Conservation (phyloP, 2,888 invertebrate species). For the Beris morrisii region DNA sequence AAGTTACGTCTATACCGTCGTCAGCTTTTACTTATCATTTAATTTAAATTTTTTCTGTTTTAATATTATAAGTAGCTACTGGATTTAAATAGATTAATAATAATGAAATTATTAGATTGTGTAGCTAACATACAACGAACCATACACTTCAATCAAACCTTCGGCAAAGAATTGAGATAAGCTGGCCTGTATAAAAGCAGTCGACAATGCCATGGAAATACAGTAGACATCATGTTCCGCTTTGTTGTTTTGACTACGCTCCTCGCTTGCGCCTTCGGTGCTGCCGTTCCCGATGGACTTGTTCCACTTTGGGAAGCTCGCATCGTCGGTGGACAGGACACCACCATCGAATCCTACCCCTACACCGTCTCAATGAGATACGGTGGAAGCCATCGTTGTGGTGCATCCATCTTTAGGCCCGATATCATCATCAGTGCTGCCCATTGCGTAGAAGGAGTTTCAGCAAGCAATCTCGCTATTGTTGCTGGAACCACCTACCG, state of each 20-base stretch:
- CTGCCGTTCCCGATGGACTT: background rate
- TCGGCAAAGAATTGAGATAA: background rate
- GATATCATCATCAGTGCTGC: slow-evolving; percentile 46
- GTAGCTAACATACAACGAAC: no score
- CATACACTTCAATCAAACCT: no score
- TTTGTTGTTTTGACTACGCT: slow-evolving; percentile 40
- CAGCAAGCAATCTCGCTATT: slow-evolving; percentile 42
- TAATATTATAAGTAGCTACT: no score
- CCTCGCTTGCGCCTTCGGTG: slow-evolving; percentile 43
- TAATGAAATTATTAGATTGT: no score
- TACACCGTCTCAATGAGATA: slow-evolving; percentile 49
- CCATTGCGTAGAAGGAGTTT: slow-evolving; percentile 44
- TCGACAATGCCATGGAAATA: background rate
- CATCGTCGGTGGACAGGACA: slow-evolving; percentile 39
- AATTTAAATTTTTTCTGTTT: no score
- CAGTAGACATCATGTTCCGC: slow-evolving; percentile 14
- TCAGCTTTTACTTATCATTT: no score
- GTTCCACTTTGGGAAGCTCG: slow-evolving; percentile 29
- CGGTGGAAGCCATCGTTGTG: slow-evolving; percentile 47
- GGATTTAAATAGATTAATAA: no score
- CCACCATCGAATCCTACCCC: slow-evolving; percentile 44
- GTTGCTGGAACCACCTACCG: slow-evolving; percentile 45
- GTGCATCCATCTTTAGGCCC: slow-evolving; percentile 43
- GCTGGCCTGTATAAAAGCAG: slow-evolving; percentile 7
- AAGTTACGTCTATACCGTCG: no score